These are phyloP conservation scores for Scaptomyza montana DNA, from an alignment of 1,140 invertebrate genomes.

Conservation along the genomic window DNA sequence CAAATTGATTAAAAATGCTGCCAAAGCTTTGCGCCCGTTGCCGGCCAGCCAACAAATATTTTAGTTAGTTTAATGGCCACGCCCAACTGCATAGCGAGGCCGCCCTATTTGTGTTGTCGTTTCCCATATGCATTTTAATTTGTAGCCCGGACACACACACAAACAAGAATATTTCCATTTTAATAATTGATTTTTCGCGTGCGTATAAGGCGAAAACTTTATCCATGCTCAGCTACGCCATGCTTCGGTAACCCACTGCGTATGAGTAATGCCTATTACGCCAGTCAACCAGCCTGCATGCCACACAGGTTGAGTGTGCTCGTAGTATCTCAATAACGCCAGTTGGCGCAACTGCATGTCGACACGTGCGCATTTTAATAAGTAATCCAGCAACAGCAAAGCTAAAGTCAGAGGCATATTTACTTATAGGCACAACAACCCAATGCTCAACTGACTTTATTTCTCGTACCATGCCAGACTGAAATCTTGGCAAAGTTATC, in stretches of 20 bases:
- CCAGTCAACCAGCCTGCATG: constrained; percentile 4
- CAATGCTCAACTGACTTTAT: background rate
- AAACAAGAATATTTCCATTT: constrained; percentile 69
- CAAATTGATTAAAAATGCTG: constrained; percentile 78
- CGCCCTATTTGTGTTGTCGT: constrained; percentile 49
- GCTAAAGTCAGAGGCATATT: constrained; percentile 40
- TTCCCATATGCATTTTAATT: constrained; percentile 62
- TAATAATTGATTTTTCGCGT: constrained; percentile 81
- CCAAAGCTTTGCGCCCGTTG: constrained; percentile 45
- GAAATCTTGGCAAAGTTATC: constrained; percentile 56
- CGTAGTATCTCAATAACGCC: constrained; percentile 55
- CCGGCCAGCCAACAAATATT: constrained; percentile 53
- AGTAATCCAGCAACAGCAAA: constrained; percentile 29
- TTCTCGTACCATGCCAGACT: background rate
- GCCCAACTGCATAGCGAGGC: constrained; percentile 7
- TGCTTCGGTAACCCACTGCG: constrained; percentile 24
- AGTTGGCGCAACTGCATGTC: constrained; percentile 69
- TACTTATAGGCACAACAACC: constrained; percentile 29
- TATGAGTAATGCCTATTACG: constrained; percentile 59
- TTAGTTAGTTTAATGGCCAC: constrained; percentile 57
- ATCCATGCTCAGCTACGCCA: background rate
- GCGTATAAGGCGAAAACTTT: constrained; percentile 52
- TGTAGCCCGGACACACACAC: constrained; percentile 25
- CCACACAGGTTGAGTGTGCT: constrained; percentile 46
- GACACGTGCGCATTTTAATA: constrained; percentile 78